Evolutionary conservation across 2,888 invertebrate species (phyloP).

Genomic region (Bibio marci): DNA sequence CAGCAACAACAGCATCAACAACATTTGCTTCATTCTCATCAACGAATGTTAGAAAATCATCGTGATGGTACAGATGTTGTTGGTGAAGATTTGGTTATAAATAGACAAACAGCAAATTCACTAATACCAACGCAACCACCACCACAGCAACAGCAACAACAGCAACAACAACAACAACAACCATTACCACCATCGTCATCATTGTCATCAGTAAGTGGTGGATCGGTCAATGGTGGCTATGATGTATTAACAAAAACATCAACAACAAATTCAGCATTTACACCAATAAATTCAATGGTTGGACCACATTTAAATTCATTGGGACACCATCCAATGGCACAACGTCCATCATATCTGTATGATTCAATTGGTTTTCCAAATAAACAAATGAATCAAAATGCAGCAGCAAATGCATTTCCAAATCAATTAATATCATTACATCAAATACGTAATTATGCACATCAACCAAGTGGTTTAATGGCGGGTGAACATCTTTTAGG

Average conservation of each 20-base stretch:
- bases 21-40: conserved; percentile 7
- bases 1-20: conserved; percentile 11
- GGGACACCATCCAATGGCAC: conserved; percentile 36
- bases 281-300: conserved; percentile 84
- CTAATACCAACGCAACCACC: neutral
- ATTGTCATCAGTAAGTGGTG: conserved; percentile 18
- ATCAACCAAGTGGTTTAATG: conserved; percentile 60
- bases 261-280: conserved; percentile 76
- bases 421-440: conserved; percentile 89
- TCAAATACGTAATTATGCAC: conserved; percentile 91
- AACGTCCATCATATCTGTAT: conserved; percentile 76
- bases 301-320: conserved; percentile 55
- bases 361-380: conserved; percentile 83
- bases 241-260: conserved; percentile 34
- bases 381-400: conserved; percentile 43
- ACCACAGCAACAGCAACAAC: neutral
- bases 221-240: conserved; percentile 32
- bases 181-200: conserved; percentile 11
- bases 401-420: conserved; percentile 57
- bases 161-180: conserved; percentile 3
- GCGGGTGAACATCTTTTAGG: conserved; percentile 47
- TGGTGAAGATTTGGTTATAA: conserved; percentile 10
- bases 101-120: conserved; percentile 5
- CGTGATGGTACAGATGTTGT: neutral
- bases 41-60: conserved; percentile 5